Evolutionary conservation across 2,113 vertebrate species (phyloP), one percentile per base, ranked within the genome.

Genomic region (Brachypteracias leptosomus): DNA sequence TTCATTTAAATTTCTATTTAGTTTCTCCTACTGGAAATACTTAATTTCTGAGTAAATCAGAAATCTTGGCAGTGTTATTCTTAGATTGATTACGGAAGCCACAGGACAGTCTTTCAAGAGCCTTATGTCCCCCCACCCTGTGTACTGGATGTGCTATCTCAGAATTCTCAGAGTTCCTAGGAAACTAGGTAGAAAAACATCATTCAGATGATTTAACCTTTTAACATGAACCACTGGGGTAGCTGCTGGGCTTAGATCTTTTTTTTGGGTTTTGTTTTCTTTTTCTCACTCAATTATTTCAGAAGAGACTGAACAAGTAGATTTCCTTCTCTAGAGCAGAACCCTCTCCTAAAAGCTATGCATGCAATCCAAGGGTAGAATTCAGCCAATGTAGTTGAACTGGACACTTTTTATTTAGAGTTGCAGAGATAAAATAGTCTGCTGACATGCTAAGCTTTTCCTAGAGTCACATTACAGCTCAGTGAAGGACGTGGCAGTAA

Each of bases 371-470:
- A 66, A 17, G 26, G n/a, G 51, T 68, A 93, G 88, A 88, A 91
- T 80, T 63, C 57, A 76, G 38, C 25, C 67, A 65, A 54, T 36
- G 57, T 46, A 57, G 54, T 96, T 95, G n/a, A 83, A 75, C 81
- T 91, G 96, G 81, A n/a, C 81, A 12, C 81, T 71, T 96, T 95
- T 95, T 96, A 96, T 95, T 97, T 97, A 95, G 95, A 72, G 81
- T 80, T 72, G 38, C 57, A 57, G 85, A 83, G 79, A 93, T 81
- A 88, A 85, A 93, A 82, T 85, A 81, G 96, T n/a, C 81, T 94
- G 84, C 88, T 96, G 95, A 88, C 93, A 88, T 54, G 84, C 91
- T 92, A 72, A 84, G 93, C 95, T 93, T 94, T 75, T 93, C 65
- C 89, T 71, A 90, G 96, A 82, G 91, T 97, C 96, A 85, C 73